A percentile compares a stretch with the other conserved stretches of the same genome.
These are phyloP conservation scores for Pogonophryne albipinna DNA, from an alignment of 2,797 vertebrate genomes.

Conservation along the genomic window DNA sequence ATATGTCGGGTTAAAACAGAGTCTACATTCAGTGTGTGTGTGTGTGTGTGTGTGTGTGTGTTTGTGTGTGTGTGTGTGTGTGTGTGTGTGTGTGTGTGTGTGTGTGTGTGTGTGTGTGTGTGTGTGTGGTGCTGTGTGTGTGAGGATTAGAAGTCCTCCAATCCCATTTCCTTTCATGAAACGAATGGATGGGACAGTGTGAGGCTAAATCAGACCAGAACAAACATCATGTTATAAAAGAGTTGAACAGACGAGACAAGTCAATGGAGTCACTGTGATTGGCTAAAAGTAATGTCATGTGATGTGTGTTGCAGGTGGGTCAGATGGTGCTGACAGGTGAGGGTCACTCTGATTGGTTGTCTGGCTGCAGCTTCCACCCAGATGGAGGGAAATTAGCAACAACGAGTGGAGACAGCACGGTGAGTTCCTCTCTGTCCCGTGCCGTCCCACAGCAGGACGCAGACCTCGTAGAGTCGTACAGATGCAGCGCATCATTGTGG, in stretches of 20 bases:
- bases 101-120: too few species aligned
- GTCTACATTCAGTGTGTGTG: too few species aligned
- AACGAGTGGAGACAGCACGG: slow-evolving; percentile 69
- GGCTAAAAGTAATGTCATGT: not conserved
- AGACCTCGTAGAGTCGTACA: too few species aligned
- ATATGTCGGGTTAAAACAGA: too few species aligned
- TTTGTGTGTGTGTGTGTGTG: too few species aligned
- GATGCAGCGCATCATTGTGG: too few species aligned
- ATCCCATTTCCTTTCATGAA: too few species aligned
- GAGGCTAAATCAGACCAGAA: not conserved
- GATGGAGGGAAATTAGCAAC: slow-evolving; percentile 87
- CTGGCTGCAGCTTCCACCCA: slow-evolving; percentile 88
- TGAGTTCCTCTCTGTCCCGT: slow-evolving; percentile 8
- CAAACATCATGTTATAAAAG: not conserved
- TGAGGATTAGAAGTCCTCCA: too few species aligned
- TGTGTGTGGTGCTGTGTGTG: too few species aligned
- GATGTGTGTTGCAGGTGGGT: slow-evolving; percentile 43
- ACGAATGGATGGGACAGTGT: not conserved
- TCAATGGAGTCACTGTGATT: slow-evolving; percentile 10
- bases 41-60: too few species aligned
- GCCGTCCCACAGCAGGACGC: too few species aligned
- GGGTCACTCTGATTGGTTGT: slow-evolving; percentile 91
- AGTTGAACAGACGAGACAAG: not conserved
- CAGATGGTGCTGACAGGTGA: slow-evolving; percentile 85
- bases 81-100: too few species aligned